Percentiles rank a stretch among this genome's conserved stretches.
Evolutionary conservation across 1,140 invertebrate species (phyloP).

Genomic region (Pogonognathellus flavescens): DNA sequence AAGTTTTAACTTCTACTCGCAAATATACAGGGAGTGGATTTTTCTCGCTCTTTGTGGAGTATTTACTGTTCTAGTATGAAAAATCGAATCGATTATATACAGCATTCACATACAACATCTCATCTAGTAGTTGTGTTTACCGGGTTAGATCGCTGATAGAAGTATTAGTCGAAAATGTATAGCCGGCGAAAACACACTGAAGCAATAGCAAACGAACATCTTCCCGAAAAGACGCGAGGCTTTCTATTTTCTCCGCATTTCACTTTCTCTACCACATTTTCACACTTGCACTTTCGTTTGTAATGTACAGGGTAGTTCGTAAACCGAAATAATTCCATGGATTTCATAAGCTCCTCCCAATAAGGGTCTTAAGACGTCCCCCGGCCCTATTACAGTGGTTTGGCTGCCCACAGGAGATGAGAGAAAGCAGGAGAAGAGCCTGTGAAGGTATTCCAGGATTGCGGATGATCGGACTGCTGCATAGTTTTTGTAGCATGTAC

Average conservation of each 20-base stretch:
- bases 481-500: not conserved
- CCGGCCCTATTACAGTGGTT: not conserved
- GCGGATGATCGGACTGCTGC: constrained; percentile 13
- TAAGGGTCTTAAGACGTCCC: constrained; percentile 1
- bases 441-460: not conserved
- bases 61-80: not conserved
- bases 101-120: not conserved
- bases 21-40: not conserved
- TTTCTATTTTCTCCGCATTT: not conserved
- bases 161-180: not conserved
- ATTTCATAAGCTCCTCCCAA: not conserved
- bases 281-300: too few relatives aligned
- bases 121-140: not conserved
- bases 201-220: not conserved
- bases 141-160: too few relatives aligned
- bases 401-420: not conserved
- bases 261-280: not conserved
- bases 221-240: too few relatives aligned
- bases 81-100: not conserved
- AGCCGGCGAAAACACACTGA: not conserved
- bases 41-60: not conserved
- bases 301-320: constrained; percentile 3
- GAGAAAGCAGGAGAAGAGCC: not conserved
- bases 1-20: not conserved
- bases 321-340: not conserved